A percentile compares a stretch with the other conserved stretches of the same genome.
Evolutionary conservation across 2,113 vertebrate genomes (phyloP).

Genomic region (Prionailurus viverrinus): DNA sequence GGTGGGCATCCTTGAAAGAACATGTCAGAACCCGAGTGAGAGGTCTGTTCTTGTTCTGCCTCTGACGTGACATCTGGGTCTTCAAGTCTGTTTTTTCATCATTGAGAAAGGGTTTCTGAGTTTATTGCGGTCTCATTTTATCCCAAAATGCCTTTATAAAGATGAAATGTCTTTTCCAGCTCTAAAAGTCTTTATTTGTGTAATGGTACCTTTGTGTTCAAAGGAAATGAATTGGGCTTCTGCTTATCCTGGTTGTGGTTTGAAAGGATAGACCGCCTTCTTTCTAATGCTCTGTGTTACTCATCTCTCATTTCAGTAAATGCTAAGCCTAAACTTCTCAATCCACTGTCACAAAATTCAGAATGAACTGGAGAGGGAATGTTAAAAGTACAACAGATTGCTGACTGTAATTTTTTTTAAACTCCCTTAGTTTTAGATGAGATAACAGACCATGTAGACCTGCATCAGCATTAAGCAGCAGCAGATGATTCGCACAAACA

Average conservation of each 20-base stretch:
- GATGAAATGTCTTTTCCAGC: not conserved
- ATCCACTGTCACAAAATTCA: not conserved
- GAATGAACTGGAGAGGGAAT: not conserved
- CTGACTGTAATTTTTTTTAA: not conserved
- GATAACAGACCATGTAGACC: not conserved
- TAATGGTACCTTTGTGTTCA: not conserved
- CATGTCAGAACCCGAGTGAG: not conserved
- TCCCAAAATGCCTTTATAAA: not conserved
- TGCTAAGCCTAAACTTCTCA: not conserved
- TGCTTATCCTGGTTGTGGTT: not conserved
- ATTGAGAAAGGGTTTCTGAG: not conserved
- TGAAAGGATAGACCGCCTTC: not conserved
- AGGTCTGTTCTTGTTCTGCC: not conserved
- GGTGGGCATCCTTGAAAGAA: not conserved
- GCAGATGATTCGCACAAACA: not conserved
- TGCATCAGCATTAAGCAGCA: not conserved
- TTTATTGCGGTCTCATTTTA: not conserved
- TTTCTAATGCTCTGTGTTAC: not conserved
- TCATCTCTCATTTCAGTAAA: not conserved
- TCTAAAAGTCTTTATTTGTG: not conserved
- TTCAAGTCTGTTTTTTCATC: not conserved
- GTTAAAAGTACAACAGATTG: not conserved
- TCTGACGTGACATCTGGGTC: not conserved
- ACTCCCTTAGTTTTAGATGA: constrained; percentile 13
- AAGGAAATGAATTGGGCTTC: not conserved